phyloP scores from a whole-genome alignment of 2,888 invertebrate species.

The Acanthosoma haemorrhoidale region DNA sequence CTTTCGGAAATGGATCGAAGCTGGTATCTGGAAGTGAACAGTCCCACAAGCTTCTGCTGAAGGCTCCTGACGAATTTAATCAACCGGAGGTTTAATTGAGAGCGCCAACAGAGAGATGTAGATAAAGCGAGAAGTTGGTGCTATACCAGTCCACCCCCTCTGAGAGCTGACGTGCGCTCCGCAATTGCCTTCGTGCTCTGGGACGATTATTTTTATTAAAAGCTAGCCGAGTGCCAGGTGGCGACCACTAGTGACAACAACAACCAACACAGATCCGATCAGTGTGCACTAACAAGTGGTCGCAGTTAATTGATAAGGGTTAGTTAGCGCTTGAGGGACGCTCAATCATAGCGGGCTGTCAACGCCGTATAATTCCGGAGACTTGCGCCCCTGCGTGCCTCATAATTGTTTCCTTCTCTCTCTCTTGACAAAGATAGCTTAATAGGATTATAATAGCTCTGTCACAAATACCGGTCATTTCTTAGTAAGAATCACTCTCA shows the following conservation, averaged over 20 bases:
- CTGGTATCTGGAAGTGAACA: too few relatives aligned
- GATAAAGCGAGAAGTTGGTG: background rate
- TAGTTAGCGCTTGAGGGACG: background rate
- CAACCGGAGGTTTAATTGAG: slow-evolving; percentile 2
- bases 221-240: background rate
- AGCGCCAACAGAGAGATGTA: background rate
- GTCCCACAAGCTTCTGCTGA: too few relatives aligned
- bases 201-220: slow-evolving; percentile 25
- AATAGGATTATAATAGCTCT: too few relatives aligned
- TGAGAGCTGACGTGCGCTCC: background rate
- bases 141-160: too few relatives aligned
- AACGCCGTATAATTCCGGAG: background rate
- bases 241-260: background rate
- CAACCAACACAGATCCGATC: background rate
- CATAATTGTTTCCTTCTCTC: background rate
- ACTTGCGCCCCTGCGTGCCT: background rate
- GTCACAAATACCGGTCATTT: too few relatives aligned
- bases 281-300: background rate
- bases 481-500: too few relatives aligned
- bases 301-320: background rate
- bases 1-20: too few relatives aligned
- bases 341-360: slow-evolving; percentile 9
- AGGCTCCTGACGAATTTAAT: too few relatives aligned
- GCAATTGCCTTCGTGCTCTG: background rate
- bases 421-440: too few relatives aligned